These are phyloP conservation scores for Phoebastria nigripes DNA, from an alignment of 2,797 vertebrate genomes.

Conservation along the genomic window DNA sequence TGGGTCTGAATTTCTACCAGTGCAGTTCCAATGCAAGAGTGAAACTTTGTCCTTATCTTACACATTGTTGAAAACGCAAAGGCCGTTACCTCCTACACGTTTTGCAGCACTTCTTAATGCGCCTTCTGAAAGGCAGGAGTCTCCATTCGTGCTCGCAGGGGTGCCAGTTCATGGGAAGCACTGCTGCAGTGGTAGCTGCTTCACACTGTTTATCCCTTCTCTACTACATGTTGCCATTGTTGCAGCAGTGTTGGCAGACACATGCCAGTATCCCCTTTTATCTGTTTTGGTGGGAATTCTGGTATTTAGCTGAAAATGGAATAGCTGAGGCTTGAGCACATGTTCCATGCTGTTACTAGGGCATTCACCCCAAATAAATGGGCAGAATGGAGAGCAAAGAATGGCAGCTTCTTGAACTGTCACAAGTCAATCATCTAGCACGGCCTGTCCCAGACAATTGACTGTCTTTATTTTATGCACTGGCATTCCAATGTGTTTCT, in stretches of 20 bases:
- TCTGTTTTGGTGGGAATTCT: not conserved
- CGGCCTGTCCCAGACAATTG: not conserved
- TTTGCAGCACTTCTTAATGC: rapidly evolving
- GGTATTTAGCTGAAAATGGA: not conserved
- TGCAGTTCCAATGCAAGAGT: not conserved
- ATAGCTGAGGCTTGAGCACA: not conserved
- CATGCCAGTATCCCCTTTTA: not conserved
- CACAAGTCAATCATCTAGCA: not conserved
- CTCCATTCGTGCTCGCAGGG: rapidly evolving
- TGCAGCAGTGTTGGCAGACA: not conserved
- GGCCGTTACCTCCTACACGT: rapidly evolving
- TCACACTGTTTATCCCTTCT: not conserved
- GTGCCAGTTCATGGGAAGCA: not conserved
- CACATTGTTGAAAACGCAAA: not conserved
- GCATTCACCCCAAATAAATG: not conserved
- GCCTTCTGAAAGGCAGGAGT: not conserved
- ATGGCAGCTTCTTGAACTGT: not conserved
- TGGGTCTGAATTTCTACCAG: not conserved
- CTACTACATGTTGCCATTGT: not conserved
- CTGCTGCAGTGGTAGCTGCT: not conserved
- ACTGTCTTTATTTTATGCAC: not conserved
- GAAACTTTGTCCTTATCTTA: not conserved
- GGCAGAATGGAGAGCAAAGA: not conserved
- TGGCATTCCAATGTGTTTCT: not conserved
- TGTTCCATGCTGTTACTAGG: not conserved